These are phyloP conservation scores for Diloba caeruleocephala DNA, from an alignment of 2,888 invertebrate species.

Conservation along the genomic window DNA sequence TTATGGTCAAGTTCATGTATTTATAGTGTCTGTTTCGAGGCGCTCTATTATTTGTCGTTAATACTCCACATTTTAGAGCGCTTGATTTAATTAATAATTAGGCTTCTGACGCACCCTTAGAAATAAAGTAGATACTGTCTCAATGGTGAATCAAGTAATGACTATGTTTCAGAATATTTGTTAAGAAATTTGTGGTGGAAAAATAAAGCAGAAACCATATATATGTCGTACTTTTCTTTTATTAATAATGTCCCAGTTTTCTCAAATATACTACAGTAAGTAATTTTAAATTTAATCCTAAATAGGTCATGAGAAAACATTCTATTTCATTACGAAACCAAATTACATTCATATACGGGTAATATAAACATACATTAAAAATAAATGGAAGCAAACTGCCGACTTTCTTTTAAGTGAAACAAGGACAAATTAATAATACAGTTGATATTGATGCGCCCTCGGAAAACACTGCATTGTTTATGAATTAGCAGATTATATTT, in stretches of 20 bases:
- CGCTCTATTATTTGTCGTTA: conserved; percentile 5
- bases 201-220: conserved; percentile 49
- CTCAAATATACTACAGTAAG: conserved; percentile 32
- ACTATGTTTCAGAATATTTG: conserved; percentile 27
- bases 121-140: conserved; percentile 16
- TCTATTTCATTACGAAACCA: too few relatives aligned
- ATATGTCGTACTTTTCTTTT: conserved; percentile 44
- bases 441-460: too few relatives aligned
- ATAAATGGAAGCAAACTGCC: too few relatives aligned
- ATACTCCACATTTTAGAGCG: conserved; percentile 5
- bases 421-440: too few relatives aligned
- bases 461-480: too few relatives aligned
- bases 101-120: conserved; percentile 24
- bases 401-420: too few relatives aligned
- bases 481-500: too few relatives aligned
- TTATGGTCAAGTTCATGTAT: too few relatives aligned
- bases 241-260: conserved; percentile 43
- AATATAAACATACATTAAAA: too few relatives aligned
- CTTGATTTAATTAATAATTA: conserved; percentile 17
- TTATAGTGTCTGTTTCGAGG: not conserved
- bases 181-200: conserved; percentile 49
- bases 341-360: too few relatives aligned
- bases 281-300: conserved; percentile 19
- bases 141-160: conserved; percentile 18
- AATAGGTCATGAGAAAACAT: conserved; percentile 22